Percentiles rank a stretch among this genome's conserved stretches.
Evolutionary conservation across 1,140 invertebrate species (phyloP).

Genomic region (Rhynchophorus ferrugineus): DNA sequence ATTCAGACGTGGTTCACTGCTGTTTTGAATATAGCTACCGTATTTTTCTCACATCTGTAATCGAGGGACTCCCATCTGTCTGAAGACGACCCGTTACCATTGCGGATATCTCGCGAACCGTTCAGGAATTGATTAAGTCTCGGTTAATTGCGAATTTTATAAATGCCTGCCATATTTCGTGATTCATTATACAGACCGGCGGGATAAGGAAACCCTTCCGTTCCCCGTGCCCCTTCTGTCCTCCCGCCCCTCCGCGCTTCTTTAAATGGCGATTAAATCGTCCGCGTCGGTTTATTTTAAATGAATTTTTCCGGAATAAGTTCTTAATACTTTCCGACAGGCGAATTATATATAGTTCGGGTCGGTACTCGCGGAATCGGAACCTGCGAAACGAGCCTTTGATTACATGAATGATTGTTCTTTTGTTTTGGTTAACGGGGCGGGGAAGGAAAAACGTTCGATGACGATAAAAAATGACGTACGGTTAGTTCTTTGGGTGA

Average conservation of each 20-base stretch:
- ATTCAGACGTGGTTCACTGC: too few species aligned
- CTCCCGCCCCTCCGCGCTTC: too few species aligned
- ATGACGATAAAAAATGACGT: too few species aligned
- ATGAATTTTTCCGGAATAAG: background rate
- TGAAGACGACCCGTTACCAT: too few species aligned
- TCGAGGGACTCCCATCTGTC: too few species aligned
- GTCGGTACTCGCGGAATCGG: background rate
- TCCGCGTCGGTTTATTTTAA: background rate
- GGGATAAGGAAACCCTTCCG: background rate
- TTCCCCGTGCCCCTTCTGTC: background rate
- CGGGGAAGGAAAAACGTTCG: too few species aligned
- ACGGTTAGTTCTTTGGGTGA: too few species aligned
- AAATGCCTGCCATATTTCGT: background rate
- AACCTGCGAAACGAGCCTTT: background rate
- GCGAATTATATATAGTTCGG: background rate
- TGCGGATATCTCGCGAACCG: background rate
- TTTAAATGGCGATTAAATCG: background rate
- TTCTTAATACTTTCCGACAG: background rate
- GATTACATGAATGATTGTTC: background rate
- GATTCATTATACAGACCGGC: background rate
- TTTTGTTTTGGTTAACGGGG: too few species aligned
- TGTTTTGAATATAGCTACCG: too few species aligned
- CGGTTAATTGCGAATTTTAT: background rate
- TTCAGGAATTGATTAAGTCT: background rate
- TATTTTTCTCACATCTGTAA: too few species aligned